These are phyloP conservation scores for Mormyrus iriodes DNA, from an alignment of 2,113 vertebrate species.

Conservation along the genomic window DNA sequence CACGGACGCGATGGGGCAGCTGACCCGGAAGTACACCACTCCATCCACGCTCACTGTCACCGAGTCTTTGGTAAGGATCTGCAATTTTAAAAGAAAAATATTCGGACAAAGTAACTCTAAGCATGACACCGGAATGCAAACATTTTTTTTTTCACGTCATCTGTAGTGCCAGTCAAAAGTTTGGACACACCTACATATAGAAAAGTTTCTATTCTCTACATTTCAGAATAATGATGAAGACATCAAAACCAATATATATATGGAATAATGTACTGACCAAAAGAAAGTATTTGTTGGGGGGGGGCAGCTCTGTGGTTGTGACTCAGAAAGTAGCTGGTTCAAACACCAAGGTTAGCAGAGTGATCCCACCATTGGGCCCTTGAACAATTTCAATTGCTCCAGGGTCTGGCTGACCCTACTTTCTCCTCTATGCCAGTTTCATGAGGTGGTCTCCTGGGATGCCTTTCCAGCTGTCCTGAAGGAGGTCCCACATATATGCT, in stretches of 20 bases:
- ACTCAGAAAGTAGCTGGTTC: neutral
- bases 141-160: neutral
- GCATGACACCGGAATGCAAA: neutral
- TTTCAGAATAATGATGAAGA: neutral
- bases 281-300: neutral
- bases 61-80: slow-evolving; percentile 83
- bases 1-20: slow-evolving; percentile 70
- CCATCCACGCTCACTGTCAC: slow-evolving; percentile 76
- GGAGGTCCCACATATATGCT: neutral
- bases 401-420: neutral
- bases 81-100: neutral
- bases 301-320: neutral
- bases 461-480: neutral
- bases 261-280: neutral
- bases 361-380: neutral
- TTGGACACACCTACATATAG: neutral
- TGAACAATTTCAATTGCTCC: neutral
- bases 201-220: neutral
- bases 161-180: neutral
- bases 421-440: neutral
- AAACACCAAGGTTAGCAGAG: neutral
- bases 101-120: neutral
- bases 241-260: neutral
- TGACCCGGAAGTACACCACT: slow-evolving; percentile 77
- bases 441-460: neutral